Percentiles rank a stretch among this genome's conserved stretches.
These are phyloP conservation scores for Epinephelus moara DNA, from an alignment of 2,113 vertebrate genomes.

Conservation along the genomic window DNA sequence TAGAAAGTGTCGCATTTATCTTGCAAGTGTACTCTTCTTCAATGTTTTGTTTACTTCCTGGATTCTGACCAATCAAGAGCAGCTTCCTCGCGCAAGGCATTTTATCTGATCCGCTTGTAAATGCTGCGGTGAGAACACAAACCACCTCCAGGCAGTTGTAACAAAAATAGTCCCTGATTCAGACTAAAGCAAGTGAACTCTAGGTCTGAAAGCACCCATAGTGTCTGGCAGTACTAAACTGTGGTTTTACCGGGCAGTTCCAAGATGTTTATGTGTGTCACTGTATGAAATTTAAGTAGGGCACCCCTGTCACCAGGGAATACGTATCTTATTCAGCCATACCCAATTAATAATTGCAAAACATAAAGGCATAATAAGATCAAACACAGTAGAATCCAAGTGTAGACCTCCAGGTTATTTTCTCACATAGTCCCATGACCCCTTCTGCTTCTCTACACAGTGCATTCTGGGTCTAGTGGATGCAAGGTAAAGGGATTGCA, in stretches of 20 bases:
- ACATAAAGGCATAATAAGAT: neutral
- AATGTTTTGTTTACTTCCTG: no score
- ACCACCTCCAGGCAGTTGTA: no score
- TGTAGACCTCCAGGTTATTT: neutral
- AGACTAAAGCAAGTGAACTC: no score
- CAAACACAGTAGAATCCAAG: neutral
- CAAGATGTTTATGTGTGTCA: neutral
- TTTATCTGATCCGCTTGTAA: no score
- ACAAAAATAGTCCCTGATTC: no score
- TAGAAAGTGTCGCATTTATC: no score
- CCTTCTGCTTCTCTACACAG: constrained; percentile 8
- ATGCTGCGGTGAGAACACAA: no score
- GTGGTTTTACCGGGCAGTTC: neutral
- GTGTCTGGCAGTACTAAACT: neutral
- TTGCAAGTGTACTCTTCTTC: no score
- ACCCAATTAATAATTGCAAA: constrained; percentile 1
- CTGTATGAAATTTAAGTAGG: neutral
- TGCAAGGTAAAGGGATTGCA: constrained; percentile 1
- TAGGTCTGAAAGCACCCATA: no score
- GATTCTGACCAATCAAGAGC: no score
- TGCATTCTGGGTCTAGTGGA: constrained; percentile 13
- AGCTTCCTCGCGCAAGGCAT: no score
- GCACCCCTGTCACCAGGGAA: neutral
- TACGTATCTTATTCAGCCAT: neutral
- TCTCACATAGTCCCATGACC: neutral